phyloP scores from a whole-genome alignment of 2,888 invertebrate species.

The Scotopteryx bipunctaria region DNA sequence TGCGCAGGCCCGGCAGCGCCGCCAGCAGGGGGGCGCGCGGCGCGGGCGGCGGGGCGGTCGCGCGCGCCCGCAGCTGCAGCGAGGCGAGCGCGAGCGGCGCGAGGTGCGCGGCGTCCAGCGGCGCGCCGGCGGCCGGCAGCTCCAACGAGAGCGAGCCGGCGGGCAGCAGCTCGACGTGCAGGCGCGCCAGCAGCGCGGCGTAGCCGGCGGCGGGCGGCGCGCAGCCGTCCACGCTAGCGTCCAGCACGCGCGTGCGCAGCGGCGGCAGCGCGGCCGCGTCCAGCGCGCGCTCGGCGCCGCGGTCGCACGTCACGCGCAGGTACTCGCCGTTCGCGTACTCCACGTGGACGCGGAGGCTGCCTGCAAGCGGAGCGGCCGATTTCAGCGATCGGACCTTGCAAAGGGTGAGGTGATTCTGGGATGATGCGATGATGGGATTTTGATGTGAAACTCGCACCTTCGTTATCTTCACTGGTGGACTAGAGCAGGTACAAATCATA shows the following conservation, averaged over 20 bases:
- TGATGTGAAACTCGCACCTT: too few relatives aligned
- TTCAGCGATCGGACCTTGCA: too few relatives aligned
- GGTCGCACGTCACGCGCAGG: slow-evolving; percentile 2
- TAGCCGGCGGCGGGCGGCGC: slow-evolving; percentile 18
- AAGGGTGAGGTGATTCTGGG: too few relatives aligned
- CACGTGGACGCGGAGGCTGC: neutral
- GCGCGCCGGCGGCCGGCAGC: slow-evolving; percentile 11
- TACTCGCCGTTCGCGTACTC: neutral
- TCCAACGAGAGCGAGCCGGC: neutral
- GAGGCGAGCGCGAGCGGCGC: slow-evolving; percentile 20
- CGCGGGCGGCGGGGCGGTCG: slow-evolving; percentile 21
- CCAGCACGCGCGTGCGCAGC: neutral
- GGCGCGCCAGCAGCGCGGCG: slow-evolving; percentile 14
- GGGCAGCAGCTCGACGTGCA: slow-evolving; percentile 20
- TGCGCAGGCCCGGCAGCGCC: slow-evolving; percentile 13
- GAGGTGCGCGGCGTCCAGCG: slow-evolving; percentile 21
- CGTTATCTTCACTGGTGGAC: too few relatives aligned
- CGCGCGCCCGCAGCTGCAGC: slow-evolving; percentile 25
- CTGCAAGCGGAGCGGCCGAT: slow-evolving; percentile 2
- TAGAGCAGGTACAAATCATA: too few relatives aligned
- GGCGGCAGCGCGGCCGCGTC: neutral
- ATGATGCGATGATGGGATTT: too few relatives aligned
- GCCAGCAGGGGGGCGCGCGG: slow-evolving; percentile 12
- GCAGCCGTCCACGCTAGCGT: slow-evolving; percentile 10
- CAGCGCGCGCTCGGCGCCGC: neutral